phyloP scores from a whole-genome alignment of 2,888 invertebrate species.

The Drosophila cognata region DNA sequence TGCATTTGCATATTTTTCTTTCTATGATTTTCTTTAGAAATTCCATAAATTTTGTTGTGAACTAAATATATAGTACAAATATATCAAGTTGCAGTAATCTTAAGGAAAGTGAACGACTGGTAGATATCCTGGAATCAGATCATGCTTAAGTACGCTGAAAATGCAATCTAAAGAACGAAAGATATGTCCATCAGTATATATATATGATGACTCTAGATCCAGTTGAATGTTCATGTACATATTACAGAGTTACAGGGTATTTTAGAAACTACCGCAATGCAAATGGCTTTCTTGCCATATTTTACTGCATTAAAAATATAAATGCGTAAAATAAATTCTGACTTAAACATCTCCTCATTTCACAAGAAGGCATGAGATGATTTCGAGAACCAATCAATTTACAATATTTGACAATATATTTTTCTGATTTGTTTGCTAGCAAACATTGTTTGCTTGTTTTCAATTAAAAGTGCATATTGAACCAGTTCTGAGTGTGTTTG shows the following conservation, averaged over 20 bases:
- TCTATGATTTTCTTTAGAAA: slow-evolving; percentile 3
- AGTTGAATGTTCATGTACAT: background rate
- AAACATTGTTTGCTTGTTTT: slow-evolving; percentile 25
- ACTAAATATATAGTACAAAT: slow-evolving; percentile 22
- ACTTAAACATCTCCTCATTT: background rate
- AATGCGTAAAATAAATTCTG: background rate
- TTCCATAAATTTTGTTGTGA: slow-evolving; percentile 18
- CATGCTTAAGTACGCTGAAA: background rate
- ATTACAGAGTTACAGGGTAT: background rate
- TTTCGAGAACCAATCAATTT: background rate
- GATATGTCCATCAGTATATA: background rate
- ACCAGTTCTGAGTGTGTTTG: background rate
- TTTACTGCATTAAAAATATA: background rate
- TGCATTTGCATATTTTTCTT: background rate
- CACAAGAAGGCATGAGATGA: background rate
- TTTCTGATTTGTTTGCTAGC: slow-evolving; percentile 11
- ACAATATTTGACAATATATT: background rate
- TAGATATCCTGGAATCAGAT: background rate
- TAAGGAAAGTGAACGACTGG: background rate
- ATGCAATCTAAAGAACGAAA: background rate
- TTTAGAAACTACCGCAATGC: background rate
- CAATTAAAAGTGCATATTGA: slow-evolving; percentile 35
- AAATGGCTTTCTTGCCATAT: background rate
- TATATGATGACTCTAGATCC: background rate
- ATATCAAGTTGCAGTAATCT: background rate